Base-by-base conservation (phyloP, 1,140 invertebrate genomes). In the Procambarus clarkii region DNA sequence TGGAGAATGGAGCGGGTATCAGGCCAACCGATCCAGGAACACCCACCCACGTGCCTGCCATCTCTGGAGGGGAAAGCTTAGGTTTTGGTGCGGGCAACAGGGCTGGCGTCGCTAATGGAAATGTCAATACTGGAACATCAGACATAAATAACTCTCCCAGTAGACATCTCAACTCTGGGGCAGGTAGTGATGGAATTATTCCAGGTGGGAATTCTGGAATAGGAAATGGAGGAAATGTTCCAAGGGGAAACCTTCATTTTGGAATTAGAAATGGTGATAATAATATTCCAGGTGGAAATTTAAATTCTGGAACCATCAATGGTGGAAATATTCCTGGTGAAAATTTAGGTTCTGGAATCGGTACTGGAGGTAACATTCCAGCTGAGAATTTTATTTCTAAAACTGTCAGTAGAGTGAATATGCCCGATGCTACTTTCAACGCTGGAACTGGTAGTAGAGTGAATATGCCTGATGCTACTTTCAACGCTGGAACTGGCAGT, bases 261-360 rank as follows among this genome's bases (percentile, higher is more conserved):
- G 64, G 64, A 18, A 69, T n/a, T 21, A 18, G 64, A 18, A 69
- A n/a, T 69, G 21, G 64, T n/a, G 21, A 4, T 1, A n/a, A 4
- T 18, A n/a, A n/a, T n/a, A 18, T 2, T n/a, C 64, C 64, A n/a
- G 64, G 13, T 21, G 69, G 69, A 11, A 34, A 34, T 45, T 71
- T 71, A 46, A 85, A 58, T 48, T 44, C 77, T 46, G 64, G 64
- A 15, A 45, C 34, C 50, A 45, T 69, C 11, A 85, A 85, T 60
- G n/a, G 50, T 24, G 64, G 21, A 85, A 69, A 45, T 46, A 69
- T 3, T 69, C 13, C 54, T 9, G 45, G 11, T 44, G 45, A 3
- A 9, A 58, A 34, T 84, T 48, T 48, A 15, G 76, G 50, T 48
- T 34, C 34, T 74, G 69, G 64, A 24, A 69, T n/a, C 5, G 4